phyloP scores from a whole-genome alignment of 2,888 invertebrate genomes.

The Lasioglossum vierecki region DNA sequence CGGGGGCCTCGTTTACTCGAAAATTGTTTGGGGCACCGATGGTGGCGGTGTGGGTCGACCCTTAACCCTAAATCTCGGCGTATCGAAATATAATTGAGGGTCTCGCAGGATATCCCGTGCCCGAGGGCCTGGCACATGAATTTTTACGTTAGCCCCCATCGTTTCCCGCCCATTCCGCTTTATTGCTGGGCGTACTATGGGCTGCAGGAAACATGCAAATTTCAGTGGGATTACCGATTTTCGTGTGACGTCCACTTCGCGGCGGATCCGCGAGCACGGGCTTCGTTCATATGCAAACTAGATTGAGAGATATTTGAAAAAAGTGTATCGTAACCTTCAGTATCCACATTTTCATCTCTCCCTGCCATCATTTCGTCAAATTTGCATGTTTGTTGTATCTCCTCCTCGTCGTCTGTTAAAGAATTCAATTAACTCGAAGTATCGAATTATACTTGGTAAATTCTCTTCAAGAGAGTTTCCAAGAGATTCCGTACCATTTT shows the following conservation, averaged over 20 bases:
- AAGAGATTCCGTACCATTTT: not conserved
- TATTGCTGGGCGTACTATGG: constrained; percentile 68
- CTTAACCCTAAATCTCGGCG: constrained; percentile 73
- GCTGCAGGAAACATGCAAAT: constrained; percentile 67
- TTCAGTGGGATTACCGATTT: constrained; percentile 63
- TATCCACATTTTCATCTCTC: constrained; percentile 5
- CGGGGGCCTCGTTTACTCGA: constrained; percentile 54
- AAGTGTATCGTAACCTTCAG: not conserved
- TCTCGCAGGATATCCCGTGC: constrained; percentile 51
- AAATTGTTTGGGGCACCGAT: constrained; percentile 64
- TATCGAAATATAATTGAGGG: constrained; percentile 75
- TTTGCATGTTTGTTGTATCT: not conserved
- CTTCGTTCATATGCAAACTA: constrained; percentile 30
- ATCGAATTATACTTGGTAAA: not conserved
- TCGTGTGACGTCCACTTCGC: constrained; percentile 50
- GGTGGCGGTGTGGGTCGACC: constrained; percentile 59
- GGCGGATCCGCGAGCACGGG: constrained; percentile 4
- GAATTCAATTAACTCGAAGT: not conserved
- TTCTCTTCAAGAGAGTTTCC: not conserved
- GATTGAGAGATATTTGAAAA: constrained; percentile 40
- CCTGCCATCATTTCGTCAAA: not conserved
- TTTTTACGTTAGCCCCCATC: constrained; percentile 59
- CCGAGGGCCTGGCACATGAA: constrained; percentile 47
- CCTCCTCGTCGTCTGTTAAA: not conserved
- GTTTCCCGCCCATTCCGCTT: constrained; percentile 61